A percentile compares a stretch with the other conserved stretches of the same genome.
Conservation (phyloP, 30 jellyfish, hydroid and myxozoan genomes). For the Hydractinia echinata region DNA sequence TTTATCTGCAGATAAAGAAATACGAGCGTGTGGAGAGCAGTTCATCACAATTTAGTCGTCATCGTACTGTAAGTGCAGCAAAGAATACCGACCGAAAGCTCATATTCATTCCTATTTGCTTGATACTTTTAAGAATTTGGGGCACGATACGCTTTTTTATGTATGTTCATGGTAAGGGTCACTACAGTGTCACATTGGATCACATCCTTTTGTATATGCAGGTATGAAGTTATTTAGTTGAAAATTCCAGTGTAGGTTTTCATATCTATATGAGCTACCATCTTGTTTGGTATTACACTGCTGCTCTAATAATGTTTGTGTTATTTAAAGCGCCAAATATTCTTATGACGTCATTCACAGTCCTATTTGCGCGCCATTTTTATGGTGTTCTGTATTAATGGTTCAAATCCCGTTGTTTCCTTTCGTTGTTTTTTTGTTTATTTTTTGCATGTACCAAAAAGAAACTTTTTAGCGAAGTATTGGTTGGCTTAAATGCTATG, state of each 20-base stretch:
- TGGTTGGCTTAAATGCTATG: neutral
- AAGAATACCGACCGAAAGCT: conserved; percentile 72
- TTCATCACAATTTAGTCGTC: conserved; percentile 22
- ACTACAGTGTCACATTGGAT: neutral
- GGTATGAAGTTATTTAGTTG: conserved; percentile 35
- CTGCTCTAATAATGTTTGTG: too few species aligned
- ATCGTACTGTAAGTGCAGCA: conserved; percentile 61
- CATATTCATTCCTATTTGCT: conserved; percentile 62
- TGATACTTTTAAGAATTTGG: conserved; percentile 60
- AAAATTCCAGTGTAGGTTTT: neutral
- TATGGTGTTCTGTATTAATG: too few species aligned
- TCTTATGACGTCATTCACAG: too few species aligned
- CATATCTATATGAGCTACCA: neutral
- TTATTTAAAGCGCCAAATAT: too few species aligned
- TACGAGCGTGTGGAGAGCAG: neutral
- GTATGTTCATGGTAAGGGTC: neutral
- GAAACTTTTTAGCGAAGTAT: too few species aligned
- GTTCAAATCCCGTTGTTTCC: too few species aligned
- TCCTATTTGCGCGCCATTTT: too few species aligned
- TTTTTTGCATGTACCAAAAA: too few species aligned
- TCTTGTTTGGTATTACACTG: too few species aligned
- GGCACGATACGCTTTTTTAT: conserved; percentile 71
- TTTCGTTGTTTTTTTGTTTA: too few species aligned
- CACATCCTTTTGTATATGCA: conserved; percentile 56
- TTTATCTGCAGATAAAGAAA: too few species aligned